A percentile compares a stretch with the other conserved stretches of the same genome.
phyloP scores from a whole-genome alignment of 2,888 invertebrate genomes.

The Aelia acuminata region DNA sequence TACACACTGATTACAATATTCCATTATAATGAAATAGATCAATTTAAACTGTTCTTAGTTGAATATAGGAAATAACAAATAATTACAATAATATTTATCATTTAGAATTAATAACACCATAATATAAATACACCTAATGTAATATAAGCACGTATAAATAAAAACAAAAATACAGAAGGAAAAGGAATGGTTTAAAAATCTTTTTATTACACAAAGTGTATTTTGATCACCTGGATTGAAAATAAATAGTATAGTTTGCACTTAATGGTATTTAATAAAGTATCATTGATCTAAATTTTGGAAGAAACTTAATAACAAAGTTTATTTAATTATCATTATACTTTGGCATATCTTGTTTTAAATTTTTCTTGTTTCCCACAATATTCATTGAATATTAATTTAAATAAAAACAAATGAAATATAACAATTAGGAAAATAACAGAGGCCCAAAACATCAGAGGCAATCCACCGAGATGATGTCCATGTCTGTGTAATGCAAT shows the following conservation, averaged over 20 bases:
- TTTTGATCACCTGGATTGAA: background rate
- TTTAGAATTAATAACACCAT: background rate
- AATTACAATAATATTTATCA: background rate
- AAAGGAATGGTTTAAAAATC: background rate
- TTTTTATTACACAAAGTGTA: background rate
- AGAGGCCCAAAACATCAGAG: constrained; percentile 92
- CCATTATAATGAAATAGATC: background rate
- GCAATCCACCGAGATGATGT: constrained; percentile 89
- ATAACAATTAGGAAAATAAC: constrained; percentile 89
- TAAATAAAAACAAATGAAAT: constrained; percentile 93
- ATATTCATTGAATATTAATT: constrained; percentile 91
- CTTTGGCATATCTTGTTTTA: constrained; percentile 80
- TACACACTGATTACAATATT: background rate
- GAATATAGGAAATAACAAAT: background rate
- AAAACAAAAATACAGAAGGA: background rate
- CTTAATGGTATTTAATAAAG: background rate
- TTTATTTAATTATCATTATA: constrained; percentile 69
- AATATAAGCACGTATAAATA: background rate
- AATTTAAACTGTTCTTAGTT: background rate
- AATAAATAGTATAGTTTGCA: background rate
- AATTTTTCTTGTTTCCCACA: constrained; percentile 81
- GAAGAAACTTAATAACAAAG: constrained; percentile 2
- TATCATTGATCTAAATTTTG: background rate
- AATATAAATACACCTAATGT: background rate
- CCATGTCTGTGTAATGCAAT: constrained; percentile 93